A percentile compares a stretch with the other conserved stretches of the same genome.
phyloP scores from a whole-genome alignment of 2,888 invertebrate genomes.

The Acrobasis suavella region DNA sequence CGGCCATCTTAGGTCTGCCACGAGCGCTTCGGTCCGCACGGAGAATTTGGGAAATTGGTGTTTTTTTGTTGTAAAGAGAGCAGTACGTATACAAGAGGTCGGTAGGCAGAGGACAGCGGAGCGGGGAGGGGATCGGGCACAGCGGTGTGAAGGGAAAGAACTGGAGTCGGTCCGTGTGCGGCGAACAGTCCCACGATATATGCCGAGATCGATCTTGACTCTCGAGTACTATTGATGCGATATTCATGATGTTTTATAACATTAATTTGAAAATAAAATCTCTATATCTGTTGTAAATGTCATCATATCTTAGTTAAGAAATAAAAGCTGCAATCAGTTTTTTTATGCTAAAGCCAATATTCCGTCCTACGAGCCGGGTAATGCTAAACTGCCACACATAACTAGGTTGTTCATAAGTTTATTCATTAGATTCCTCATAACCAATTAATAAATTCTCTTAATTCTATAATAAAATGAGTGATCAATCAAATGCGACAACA shows the following conservation, averaged over 20 bases:
- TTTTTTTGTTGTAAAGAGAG: slow-evolving; percentile 82
- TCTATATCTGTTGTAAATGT: no score
- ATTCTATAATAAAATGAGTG: no score
- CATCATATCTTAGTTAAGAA: no score
- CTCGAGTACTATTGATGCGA: background rate
- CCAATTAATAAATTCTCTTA: no score
- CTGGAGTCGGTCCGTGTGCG: slow-evolving; percentile 50
- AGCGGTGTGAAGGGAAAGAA: slow-evolving; percentile 82
- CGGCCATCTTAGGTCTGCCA: slow-evolving; percentile 79
- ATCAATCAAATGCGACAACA: no score
- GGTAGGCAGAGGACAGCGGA: slow-evolving; percentile 72
- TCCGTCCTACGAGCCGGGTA: background rate
- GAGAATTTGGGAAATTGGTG: slow-evolving; percentile 82
- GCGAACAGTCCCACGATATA: slow-evolving; percentile 44
- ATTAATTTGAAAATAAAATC: background rate
- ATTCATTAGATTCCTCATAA: no score
- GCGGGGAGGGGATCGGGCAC: slow-evolving; percentile 68
- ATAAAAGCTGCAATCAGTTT: no score
- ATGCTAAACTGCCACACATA: background rate
- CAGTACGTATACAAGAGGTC: slow-evolving; percentile 77
- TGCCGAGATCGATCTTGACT: slow-evolving; percentile 48
- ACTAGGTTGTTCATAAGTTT: no score
- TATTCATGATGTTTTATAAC: background rate
- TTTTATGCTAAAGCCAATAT: no score
- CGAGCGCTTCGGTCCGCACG: slow-evolving; percentile 75